phyloP scores from a whole-genome alignment of 2,888 invertebrate species.

The Teinopalpus imperialis region DNA sequence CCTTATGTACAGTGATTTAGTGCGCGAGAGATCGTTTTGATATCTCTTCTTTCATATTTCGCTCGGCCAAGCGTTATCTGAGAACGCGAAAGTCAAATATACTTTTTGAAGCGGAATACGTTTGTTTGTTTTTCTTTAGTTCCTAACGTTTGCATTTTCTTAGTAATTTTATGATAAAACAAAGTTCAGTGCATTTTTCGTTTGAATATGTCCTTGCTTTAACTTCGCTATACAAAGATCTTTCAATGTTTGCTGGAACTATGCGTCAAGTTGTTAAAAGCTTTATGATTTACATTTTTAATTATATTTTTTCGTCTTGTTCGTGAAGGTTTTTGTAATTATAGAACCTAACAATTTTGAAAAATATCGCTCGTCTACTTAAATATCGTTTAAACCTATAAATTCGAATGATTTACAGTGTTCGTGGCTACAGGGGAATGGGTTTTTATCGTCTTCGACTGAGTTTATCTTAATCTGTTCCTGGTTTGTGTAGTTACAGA shows the following conservation, averaged over 20 bases:
- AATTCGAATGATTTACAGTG: no score
- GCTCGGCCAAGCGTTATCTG: constrained; percentile 74
- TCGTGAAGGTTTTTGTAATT: no score
- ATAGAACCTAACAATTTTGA: no score
- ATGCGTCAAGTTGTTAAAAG: no score
- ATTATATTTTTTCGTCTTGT: no score
- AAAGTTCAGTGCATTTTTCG: constrained; percentile 12
- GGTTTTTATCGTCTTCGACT: no score
- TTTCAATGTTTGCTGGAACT: neutral
- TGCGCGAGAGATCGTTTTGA: constrained; percentile 78
- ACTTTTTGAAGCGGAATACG: constrained; percentile 53
- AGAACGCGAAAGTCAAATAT: constrained; percentile 62
- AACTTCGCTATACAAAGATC: neutral
- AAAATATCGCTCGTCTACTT: no score
- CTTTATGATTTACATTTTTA: no score
- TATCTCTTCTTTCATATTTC: constrained; percentile 77
- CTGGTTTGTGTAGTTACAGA: no score
- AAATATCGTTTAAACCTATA: no score
- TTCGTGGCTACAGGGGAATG: no score
- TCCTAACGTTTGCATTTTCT: constrained; percentile 38
- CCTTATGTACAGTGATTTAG: constrained; percentile 80
- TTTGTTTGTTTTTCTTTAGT: constrained; percentile 39
- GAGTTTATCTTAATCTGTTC: no score
- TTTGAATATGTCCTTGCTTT: constrained; percentile 23
- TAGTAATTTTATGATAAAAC: constrained; percentile 42